Evolutionary conservation across 2,888 invertebrate species (phyloP), one percentile per base, ranked within the genome.

Genomic region (Proisotoma minuta): DNA sequence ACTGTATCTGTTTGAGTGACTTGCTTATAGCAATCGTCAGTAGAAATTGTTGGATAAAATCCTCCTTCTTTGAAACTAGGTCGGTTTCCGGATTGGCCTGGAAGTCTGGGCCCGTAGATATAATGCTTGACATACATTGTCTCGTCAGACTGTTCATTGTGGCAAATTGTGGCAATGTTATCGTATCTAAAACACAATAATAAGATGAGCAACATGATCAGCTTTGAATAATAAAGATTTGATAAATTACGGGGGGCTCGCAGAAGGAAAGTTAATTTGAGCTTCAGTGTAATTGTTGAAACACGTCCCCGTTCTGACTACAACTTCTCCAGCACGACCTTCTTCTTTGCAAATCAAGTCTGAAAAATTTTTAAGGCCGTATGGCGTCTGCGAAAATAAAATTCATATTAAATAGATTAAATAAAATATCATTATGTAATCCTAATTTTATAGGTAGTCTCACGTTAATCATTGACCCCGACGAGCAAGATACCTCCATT

Each of bases 1-100:
- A 77, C 49, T 0, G 75, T 73, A 2, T 57, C 57, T 1, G 67
- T 65, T 57, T 56, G 56, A 26, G 10, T 57, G 1, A 54, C 59
- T 59, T 60, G 62, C n/a, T 26, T 58, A 40, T 71, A 71, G 53
- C 60, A 62, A 24, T 62, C 23, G 34, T 65, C 60, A 8, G 62
- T 40, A n/a, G 43, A 40, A 27, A 65, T 65, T n/a, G 26, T 50
- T 8, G 51, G 49, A 39, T 66, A 66, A 20, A 63, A 63, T 1
- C 27, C 60, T 10, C 29, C 62, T 51, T 60, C 58, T 34, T 51
- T 60, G 23, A 66, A 66, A 20, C 53, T 48, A 1, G 66, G 66
- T 47, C 62, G 27, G 28, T 50, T 62, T 1, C 69, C 73, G 3
- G 77, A 57, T 1, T 67, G 59, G 39, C 62, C 43, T 0, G 64